phyloP scores from a whole-genome alignment of 35 echinoderm and acorn worm genomes.

The Chiridota heheva region DNA sequence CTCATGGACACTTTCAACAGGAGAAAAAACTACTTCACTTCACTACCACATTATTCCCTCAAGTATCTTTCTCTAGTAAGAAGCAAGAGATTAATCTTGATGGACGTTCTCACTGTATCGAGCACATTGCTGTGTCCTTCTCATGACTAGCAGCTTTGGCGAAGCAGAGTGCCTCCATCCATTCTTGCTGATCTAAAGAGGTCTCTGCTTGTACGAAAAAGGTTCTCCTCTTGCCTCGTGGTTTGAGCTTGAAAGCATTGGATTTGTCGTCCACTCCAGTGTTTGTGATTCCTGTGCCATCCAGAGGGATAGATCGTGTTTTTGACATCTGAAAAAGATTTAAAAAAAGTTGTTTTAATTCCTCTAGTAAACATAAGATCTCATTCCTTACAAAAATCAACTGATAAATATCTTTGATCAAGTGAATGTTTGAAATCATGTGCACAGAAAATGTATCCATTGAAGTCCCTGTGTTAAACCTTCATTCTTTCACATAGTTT shows the following conservation, averaged over 20 bases:
- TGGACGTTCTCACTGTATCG: slow-evolving; percentile 55
- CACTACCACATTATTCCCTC: not conserved
- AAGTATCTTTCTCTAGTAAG: not conserved
- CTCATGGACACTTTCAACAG: no score
- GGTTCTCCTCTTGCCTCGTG: slow-evolving; percentile 65
- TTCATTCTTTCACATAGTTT: not conserved
- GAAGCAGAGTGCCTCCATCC: slow-evolving; percentile 98
- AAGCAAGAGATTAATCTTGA: not conserved
- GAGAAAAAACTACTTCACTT: no score
- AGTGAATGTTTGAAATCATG: not conserved
- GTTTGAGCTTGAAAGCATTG: slow-evolving; percentile 82
- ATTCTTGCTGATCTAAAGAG: slow-evolving; percentile 76
- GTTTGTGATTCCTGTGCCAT: slow-evolving; percentile 83
- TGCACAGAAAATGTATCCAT: not conserved
- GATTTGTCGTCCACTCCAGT: slow-evolving; percentile 63
- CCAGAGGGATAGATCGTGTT: slow-evolving; percentile 64
- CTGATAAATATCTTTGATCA: not conserved
- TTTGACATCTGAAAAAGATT: slow-evolving; percentile 54
- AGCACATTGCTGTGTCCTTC: slow-evolving; percentile 59
- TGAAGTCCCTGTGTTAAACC: not conserved
- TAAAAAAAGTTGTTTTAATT: not conserved
- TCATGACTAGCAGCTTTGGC: slow-evolving; percentile 87
- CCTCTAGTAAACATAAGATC: not conserved
- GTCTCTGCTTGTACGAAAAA: slow-evolving; percentile 73
- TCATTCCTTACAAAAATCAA: no score